phyloP scores from a whole-genome alignment of 2,888 invertebrate species.

The Nebria salina region DNA sequence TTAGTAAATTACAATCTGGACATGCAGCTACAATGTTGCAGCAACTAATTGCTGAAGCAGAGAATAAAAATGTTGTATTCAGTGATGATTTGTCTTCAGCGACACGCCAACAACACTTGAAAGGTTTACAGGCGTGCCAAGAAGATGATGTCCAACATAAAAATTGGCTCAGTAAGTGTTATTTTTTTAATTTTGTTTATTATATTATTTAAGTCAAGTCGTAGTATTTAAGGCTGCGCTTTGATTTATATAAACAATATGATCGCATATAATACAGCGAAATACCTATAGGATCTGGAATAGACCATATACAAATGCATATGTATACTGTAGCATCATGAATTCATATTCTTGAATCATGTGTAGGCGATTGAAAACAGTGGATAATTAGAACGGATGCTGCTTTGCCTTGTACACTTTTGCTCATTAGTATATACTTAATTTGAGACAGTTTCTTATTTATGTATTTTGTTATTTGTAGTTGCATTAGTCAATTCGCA shows the following conservation, averaged over 20 bases:
- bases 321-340: too few relatives aligned
- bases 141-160: conserved; percentile 91
- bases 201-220: too few relatives aligned
- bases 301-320: too few relatives aligned
- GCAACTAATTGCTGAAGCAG: conserved; percentile 90
- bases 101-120: conserved; percentile 78
- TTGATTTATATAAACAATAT: too few relatives aligned
- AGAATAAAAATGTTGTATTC: conserved; percentile 94
- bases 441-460: too few relatives aligned
- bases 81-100: conserved; percentile 90
- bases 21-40: conserved; percentile 86
- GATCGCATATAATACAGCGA: too few relatives aligned
- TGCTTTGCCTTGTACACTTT: neutral
- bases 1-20: conserved; percentile 73
- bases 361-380: too few relatives aligned
- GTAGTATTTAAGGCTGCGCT: too few relatives aligned
- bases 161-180: conserved; percentile 93
- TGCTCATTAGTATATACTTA: neutral
- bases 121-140: conserved; percentile 87
- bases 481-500: conserved; percentile 93
- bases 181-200: too few relatives aligned
- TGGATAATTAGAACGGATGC: neutral
- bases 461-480: conserved; percentile 53
- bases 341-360: too few relatives aligned
- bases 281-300: too few relatives aligned